These are phyloP conservation scores for Drosophila neocordata DNA, from an alignment of 1,140 invertebrate genomes.

Conservation along the genomic window DNA sequence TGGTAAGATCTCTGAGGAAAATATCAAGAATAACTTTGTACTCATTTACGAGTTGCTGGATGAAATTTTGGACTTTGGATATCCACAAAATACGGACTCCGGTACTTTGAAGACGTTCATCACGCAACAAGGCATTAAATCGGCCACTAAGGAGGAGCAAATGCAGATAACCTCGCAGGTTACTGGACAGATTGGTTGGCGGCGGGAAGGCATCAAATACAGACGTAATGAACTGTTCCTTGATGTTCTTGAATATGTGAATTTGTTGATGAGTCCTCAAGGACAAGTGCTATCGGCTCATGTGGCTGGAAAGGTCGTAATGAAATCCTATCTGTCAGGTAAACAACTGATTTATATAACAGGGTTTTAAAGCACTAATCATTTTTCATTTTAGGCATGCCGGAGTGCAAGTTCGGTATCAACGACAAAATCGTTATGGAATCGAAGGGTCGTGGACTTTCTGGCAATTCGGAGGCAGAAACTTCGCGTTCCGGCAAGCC, in stretches of 20 bases:
- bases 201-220: conserved; percentile 99
- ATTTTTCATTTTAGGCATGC: conserved; percentile 89
- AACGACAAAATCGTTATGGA: conserved; percentile 99
- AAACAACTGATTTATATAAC: not conserved
- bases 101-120: conserved; percentile 99
- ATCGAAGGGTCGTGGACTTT: conserved; percentile 91
- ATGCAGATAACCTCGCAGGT: conserved; percentile 99
- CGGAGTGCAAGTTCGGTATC: conserved; percentile 99
- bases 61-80: conserved; percentile 99
- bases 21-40: conserved; percentile 99
- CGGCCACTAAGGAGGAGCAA: conserved; percentile 99
- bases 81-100: conserved; percentile 99
- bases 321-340: conserved; percentile 99
- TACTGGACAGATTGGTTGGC: conserved; percentile 99
- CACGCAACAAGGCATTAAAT: conserved; percentile 99
- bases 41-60: conserved; percentile 99
- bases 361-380: not conserved
- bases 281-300: conserved; percentile 99
- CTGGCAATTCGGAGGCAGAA: conserved; percentile 91
- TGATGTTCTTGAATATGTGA: conserved; percentile 99
- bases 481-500: conserved; percentile 94
- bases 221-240: conserved; percentile 99
- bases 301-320: conserved; percentile 99
- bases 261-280: conserved; percentile 99
- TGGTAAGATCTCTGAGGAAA: conserved; percentile 99